A percentile compares a stretch with the other conserved stretches of the same genome.
Conservation (phyloP, 2,888 invertebrate species). For the Rhagonycha fulva region DNA sequence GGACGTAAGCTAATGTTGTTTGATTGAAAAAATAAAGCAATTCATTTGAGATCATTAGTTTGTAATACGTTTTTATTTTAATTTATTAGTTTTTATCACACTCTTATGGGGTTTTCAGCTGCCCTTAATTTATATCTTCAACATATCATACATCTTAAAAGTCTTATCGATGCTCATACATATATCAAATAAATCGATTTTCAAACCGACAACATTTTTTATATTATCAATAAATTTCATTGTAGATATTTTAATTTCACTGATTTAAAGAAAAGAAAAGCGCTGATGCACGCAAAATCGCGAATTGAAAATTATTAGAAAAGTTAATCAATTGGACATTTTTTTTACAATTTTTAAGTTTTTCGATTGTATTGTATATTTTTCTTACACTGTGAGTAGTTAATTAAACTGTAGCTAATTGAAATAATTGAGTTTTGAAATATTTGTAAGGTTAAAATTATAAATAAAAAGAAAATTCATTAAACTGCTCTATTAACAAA, state of each 20-base stretch:
- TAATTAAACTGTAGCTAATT: too few species aligned
- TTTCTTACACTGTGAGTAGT: too few species aligned
- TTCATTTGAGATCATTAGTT: background rate
- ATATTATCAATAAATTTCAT: background rate
- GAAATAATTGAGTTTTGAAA: too few species aligned
- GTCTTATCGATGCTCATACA: conserved; percentile 34
- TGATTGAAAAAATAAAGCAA: background rate
- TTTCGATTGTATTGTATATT: too few species aligned
- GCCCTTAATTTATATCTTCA: conserved; percentile 26
- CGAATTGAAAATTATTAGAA: too few species aligned
- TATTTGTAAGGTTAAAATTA: too few species aligned
- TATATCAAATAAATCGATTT: conserved; percentile 39
- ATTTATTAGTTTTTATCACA: conserved; percentile 10
- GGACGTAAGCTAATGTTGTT: background rate
- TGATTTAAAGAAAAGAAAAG: too few species aligned
- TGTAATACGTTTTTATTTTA: background rate
- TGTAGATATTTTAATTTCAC: background rate
- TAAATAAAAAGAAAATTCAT: too few species aligned
- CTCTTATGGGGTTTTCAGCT: conserved; percentile 20
- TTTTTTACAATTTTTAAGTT: too few species aligned
- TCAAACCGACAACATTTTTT: conserved; percentile 26
- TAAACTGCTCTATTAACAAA: too few species aligned
- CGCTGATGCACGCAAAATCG: too few species aligned
- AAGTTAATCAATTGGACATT: too few species aligned
- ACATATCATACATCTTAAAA: conserved; percentile 32